Evolutionary conservation across 2,113 vertebrate genomes (phyloP), one percentile per base, ranked within the genome.

Genomic region (Oophaga pumilio): DNA sequence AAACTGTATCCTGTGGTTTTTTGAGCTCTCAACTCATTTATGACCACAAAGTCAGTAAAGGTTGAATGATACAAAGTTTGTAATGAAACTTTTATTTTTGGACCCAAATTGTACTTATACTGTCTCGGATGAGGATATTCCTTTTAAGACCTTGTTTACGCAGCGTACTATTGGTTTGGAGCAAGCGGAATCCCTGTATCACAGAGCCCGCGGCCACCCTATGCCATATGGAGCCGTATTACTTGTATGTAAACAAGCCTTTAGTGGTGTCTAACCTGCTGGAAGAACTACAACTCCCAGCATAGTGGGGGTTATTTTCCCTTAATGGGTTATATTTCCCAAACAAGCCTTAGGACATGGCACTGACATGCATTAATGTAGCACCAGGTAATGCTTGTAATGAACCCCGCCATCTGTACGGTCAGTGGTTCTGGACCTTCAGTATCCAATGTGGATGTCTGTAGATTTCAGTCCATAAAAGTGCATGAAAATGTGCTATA

Each of bases 401-500:
- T 13, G 10, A n/a, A 66, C 60, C 69, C 6, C 66, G 6, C 0
- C n/a, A 1, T 0, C 1, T 8, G 13, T 69, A 73, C 69, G 20
- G 33, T 49, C 17, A 22, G 71, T 73, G 69, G 69, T 43, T 73
- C 20, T 24, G 64, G n/a, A 64, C 22, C 26, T 33, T 28, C 2
- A 8, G 33, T 73, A 74, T 74, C 71, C 71, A 74, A 74, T 74
- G 71, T 74, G 71, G 71, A 74, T 74, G 14, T 74, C 69, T n/a
- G 66, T 68, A 68, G 68, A 71, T 28, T 74, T 43, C 33, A 74
- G 71, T 74, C 71, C 8, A 49, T 17, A 11, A 71, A 11, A 43
- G 7, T 71, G 26, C 69, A 71, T 8, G 71, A 49, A 74, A 69
- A 74, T 0, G 18, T 12, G 33, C 26, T 43, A 14, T 12, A 43